Base-by-base conservation (phyloP, 2,888 invertebrate species). In the Exocentrus adspersus region DNA sequence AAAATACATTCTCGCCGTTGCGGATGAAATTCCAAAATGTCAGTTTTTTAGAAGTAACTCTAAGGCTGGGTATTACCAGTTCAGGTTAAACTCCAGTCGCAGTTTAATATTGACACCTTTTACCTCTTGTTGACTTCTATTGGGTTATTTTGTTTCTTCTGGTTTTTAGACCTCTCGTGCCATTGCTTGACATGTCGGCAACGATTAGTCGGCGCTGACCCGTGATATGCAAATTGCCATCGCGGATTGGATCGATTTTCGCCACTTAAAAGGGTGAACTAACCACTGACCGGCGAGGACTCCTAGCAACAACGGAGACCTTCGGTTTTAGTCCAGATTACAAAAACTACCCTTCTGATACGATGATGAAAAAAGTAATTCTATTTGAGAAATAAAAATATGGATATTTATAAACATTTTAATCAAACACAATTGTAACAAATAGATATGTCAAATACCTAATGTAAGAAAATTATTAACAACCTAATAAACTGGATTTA, bases 141-240 rank as follows among this genome's bases (percentile, higher is more conserved):
- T 24, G 3, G 24, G 24, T 24, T 5, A 3, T 3, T 24, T 24
- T 24, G 24, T 24, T n/a, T 12, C 14, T 37, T 14, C 3, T n/a
- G n/a, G 75, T 75, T 78, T 75, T 74, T 72, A 74, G 72, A 72
- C 64, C 70, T 77, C 75, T 77, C 79, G 79, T 78, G 79, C 72
- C 64, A 20, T 5, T 42, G 46, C 68, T 71, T 79, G 75, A 79
- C 79, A 79, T 79, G 79, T 74, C 76, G 68, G 65, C 60, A 68
- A 70, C 77, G 74, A 77, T 78, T 79, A 78, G 77, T 68, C 72
- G 71, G 72, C 69, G 73, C 76, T 77, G 79, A 77, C 78, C 77
- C 75, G 65, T 65, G 72, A 78, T 78, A 78, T 78, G 77, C 76
- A 78, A 79, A 79, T 79, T 72, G 73, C 70, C 69, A 75, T 75